These are phyloP conservation scores for Nipponia nippon DNA, from an alignment of 2,113 vertebrate species.

Conservation along the genomic window DNA sequence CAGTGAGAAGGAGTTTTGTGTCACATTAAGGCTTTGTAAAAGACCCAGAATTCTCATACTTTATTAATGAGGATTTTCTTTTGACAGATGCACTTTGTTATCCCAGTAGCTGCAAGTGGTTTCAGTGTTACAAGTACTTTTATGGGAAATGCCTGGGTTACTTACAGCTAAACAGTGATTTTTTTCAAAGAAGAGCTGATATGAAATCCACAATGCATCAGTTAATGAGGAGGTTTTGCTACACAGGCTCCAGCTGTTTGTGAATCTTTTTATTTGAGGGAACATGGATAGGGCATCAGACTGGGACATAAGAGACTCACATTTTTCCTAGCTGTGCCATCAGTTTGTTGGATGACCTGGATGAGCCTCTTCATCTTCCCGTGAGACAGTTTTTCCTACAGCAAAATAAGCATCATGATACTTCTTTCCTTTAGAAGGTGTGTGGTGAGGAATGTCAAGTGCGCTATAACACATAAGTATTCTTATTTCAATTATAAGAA, in stretches of 20 bases:
- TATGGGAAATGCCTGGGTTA: background rate
- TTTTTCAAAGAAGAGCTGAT: background rate
- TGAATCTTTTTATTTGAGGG: background rate
- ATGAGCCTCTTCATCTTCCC: background rate
- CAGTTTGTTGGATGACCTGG: background rate
- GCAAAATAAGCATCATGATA: background rate
- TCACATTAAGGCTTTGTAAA: background rate
- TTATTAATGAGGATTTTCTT: slow-evolving; percentile 36
- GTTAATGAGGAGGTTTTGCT: background rate
- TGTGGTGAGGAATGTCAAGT: background rate
- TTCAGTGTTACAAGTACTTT: background rate
- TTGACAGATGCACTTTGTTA: background rate
- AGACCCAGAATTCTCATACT: background rate
- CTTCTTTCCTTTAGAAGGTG: background rate
- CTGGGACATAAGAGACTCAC: background rate
- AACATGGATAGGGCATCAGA: background rate
- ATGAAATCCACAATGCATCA: background rate
- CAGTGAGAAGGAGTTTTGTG: background rate
- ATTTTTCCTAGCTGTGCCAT: background rate
- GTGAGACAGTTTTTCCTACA: background rate
- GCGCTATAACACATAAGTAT: accelerated
- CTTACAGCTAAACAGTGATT: background rate
- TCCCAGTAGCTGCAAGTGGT: background rate
- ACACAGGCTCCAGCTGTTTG: background rate
- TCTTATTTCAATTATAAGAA: background rate